These are phyloP conservation scores for Dissostichus mawsoni DNA, from an alignment of 2,113 vertebrate species.

Conservation along the genomic window DNA sequence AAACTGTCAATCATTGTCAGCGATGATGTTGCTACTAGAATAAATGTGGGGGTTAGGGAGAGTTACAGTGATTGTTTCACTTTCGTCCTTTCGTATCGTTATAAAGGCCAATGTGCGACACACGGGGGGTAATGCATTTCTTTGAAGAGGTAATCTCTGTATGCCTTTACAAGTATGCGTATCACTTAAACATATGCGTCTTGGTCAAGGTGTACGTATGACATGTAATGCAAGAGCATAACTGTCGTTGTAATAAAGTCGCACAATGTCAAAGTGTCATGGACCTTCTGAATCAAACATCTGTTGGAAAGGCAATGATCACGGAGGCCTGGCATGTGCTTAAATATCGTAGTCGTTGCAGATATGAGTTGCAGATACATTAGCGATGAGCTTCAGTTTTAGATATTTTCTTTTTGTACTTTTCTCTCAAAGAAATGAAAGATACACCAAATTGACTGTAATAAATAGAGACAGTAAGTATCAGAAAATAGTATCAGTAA, in stretches of 20 bases:
- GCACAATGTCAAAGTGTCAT: neutral
- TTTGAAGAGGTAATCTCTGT: neutral
- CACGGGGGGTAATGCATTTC: neutral
- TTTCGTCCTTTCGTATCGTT: neutral
- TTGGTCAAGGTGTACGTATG: neutral
- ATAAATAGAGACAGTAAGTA: neutral
- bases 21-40: constrained; percentile 1
- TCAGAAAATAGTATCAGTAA: neutral
- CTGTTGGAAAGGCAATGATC: no score
- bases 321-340: neutral
- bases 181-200: neutral
- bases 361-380: neutral
- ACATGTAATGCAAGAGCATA: constrained; percentile 2
- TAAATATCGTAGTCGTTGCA: constrained; percentile 22
- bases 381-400: neutral
- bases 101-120: constrained; percentile 24
- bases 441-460: neutral
- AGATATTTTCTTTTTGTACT: neutral
- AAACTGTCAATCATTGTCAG: constrained; percentile 21
- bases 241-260: neutral
- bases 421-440: neutral
- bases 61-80: constrained; percentile 9
- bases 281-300: constrained; percentile 7
- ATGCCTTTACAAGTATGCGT: neutral
- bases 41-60: neutral